Percentiles rank a stretch among this genome's conserved stretches.
Conservation (phyloP, 2,888 invertebrate genomes). For the Argynnis bischoffii region DNA sequence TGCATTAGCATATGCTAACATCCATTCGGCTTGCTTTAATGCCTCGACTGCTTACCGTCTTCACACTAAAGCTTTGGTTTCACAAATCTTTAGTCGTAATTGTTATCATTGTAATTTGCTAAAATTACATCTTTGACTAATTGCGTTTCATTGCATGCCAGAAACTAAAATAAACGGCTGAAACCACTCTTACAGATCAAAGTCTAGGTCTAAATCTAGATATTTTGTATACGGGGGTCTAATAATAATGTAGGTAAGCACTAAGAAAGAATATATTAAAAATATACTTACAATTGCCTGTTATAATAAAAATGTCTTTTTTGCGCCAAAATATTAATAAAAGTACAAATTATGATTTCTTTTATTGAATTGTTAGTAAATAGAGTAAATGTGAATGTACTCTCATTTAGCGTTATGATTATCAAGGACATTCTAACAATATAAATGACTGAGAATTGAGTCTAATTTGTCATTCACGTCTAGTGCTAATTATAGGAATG, state of each 20-base stretch:
- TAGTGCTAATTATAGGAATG: slow-evolving; percentile 38
- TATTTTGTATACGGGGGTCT: too few relatives aligned
- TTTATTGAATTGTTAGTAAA: too few relatives aligned
- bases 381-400: background rate
- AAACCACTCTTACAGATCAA: background rate
- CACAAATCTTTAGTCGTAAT: slow-evolving; percentile 13
- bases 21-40: slow-evolving; percentile 28
- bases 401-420: slow-evolving; percentile 20
- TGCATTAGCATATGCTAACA: slow-evolving; percentile 40
- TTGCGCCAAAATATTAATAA: too few relatives aligned
- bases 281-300: too few relatives aligned
- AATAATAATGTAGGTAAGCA: too few relatives aligned
- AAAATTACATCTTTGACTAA: background rate
- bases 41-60: slow-evolving; percentile 24
- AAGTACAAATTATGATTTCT: too few relatives aligned
- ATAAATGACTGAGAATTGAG: slow-evolving; percentile 20
- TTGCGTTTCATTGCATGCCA: background rate
- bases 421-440: slow-evolving; percentile 18
- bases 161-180: background rate
- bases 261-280: too few relatives aligned
- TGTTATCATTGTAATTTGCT: background rate
- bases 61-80: slow-evolving; percentile 13
- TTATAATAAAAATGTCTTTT: too few relatives aligned
- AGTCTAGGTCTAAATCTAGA: background rate
- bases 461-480: slow-evolving; percentile 34